These are phyloP conservation scores for Oryzias sinensis DNA, from an alignment of 2,797 vertebrate species.

Conservation along the genomic window DNA sequence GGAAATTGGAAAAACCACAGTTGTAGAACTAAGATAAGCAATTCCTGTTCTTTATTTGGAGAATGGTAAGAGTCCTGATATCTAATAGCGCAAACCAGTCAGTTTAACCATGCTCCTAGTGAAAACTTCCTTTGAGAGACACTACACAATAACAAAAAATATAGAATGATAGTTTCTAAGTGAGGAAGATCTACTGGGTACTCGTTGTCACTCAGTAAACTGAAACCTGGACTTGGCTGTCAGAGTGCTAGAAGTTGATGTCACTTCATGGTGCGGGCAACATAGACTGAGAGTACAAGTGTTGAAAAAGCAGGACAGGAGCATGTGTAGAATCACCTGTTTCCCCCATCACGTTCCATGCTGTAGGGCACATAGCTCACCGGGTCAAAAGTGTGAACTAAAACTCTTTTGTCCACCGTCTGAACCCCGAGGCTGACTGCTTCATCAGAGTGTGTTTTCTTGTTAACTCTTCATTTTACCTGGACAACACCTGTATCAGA, in stretches of 20 bases:
- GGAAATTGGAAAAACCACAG: too few relatives aligned
- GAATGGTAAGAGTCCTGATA: conserved; percentile 34
- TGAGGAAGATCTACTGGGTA: conserved; percentile 22
- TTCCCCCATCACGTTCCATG: conserved; percentile 59
- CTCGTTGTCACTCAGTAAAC: conserved; percentile 56
- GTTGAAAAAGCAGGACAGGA: conserved; percentile 70
- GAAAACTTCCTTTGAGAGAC: neutral
- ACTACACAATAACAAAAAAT: conserved; percentile 11
- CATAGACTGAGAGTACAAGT: conserved; percentile 67
- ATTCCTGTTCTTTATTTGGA: neutral
- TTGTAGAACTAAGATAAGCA: too few relatives aligned
- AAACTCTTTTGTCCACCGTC: conserved; percentile 65
- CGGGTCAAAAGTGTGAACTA: conserved; percentile 74
- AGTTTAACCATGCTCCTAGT: conserved; percentile 24
- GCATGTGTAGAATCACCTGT: conserved; percentile 70
- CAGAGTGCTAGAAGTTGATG: conserved; percentile 71
- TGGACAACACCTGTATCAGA: conserved; percentile 20
- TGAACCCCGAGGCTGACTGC: conserved; percentile 48
- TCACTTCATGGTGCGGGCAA: conserved; percentile 71
- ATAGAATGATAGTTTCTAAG: conserved; percentile 18
- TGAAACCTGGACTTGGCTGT: conserved; percentile 71
- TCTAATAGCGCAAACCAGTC: conserved; percentile 45
- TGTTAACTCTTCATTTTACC: conserved; percentile 42
- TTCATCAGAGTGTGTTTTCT: conserved; percentile 47
- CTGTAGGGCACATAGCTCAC: conserved; percentile 67